A percentile compares a stretch with the other conserved stretches of the same genome.
Conservation (phyloP, 92 coral and sea anemone genomes). For the Desmophyllum pertusum region DNA sequence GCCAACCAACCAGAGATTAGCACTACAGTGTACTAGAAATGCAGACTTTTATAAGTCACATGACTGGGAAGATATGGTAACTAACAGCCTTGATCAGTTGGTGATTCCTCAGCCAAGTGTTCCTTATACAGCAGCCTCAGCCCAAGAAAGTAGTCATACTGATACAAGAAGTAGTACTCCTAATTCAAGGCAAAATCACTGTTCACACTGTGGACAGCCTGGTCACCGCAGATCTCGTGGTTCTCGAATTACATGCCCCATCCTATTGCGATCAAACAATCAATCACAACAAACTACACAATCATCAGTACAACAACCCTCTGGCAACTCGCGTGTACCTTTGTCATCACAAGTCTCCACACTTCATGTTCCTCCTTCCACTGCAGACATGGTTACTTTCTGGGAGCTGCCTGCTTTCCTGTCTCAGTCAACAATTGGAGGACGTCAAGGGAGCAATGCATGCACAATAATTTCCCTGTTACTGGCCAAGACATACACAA, state of each 20-base stretch:
- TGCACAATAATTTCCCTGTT: constrained; percentile 53
- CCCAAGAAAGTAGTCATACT: background rate
- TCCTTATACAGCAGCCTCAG: constrained; percentile 30
- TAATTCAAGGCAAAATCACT: constrained; percentile 15
- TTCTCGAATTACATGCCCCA: constrained; percentile 30
- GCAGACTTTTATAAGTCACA: constrained; percentile 35
- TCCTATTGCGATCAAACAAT: no score
- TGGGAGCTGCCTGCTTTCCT: constrained; percentile 34
- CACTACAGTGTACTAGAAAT: constrained; percentile 15
- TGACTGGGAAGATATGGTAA: constrained; percentile 31
- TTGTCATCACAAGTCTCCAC: no score
- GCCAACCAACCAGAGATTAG: constrained; percentile 8
- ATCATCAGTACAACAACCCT: no score
- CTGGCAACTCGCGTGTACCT: no score
- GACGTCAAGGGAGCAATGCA: constrained; percentile 52
- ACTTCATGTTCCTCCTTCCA: background rate
- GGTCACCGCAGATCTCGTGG: constrained; percentile 19
- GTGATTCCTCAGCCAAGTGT: constrained; percentile 37
- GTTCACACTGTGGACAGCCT: constrained; percentile 32
- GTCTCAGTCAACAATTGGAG: constrained; percentile 47
- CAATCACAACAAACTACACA: no score
- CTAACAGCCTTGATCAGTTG: constrained; percentile 13
- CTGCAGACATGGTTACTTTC: background rate
- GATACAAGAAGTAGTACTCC: background rate
- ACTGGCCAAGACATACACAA: constrained; percentile 46